These are phyloP conservation scores for Corvus moneduloides DNA, from an alignment of 2,113 vertebrate species.

Conservation along the genomic window DNA sequence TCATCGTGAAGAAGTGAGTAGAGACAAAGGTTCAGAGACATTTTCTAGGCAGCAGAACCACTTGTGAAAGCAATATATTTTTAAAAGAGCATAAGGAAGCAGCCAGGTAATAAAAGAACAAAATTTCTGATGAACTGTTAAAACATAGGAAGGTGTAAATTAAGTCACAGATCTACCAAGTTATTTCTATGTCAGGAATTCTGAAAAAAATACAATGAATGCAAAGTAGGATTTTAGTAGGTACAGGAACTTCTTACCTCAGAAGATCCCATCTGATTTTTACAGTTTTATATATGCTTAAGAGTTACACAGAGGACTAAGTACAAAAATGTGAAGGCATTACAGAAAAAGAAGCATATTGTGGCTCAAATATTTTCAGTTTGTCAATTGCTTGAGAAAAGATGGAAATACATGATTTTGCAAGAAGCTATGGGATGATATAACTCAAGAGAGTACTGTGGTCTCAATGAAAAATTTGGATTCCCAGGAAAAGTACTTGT, in stretches of 20 bases:
- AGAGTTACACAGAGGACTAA: neutral
- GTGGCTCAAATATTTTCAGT: neutral
- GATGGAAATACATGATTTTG: neutral
- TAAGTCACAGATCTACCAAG: neutral
- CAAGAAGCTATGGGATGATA: neutral
- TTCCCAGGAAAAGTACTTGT: neutral
- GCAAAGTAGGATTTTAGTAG: neutral
- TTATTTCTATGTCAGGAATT: neutral
- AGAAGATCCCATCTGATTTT: neutral
- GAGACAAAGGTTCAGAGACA: neutral
- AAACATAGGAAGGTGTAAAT: neutral
- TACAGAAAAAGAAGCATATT: neutral
- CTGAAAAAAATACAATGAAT: neutral
- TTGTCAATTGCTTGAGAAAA: neutral
- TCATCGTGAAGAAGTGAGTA: neutral
- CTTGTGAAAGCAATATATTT: neutral
- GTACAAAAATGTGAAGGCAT: neutral
- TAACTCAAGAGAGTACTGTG: neutral
- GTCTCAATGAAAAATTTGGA: neutral
- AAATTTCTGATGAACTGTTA: neutral
- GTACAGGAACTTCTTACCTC: neutral
- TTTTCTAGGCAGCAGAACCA: neutral
- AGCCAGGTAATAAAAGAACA: neutral
- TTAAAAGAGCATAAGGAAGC: neutral
- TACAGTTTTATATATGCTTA: neutral